Evolutionary conservation across 2,888 invertebrate species (phyloP).

Genomic region (Nomada fabriciana): DNA sequence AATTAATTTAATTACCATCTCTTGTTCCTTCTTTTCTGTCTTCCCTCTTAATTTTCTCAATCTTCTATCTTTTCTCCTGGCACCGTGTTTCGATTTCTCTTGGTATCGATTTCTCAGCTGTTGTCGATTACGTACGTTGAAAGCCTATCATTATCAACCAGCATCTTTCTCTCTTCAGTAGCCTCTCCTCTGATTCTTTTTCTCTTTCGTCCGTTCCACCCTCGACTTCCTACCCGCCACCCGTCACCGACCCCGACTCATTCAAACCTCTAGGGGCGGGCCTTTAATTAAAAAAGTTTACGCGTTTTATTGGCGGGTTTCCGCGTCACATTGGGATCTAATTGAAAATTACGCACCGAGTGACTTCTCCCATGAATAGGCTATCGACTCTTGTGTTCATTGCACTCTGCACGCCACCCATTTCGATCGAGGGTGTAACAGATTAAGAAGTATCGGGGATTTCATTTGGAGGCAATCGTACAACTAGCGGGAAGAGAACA

Average conservation of each 20-base stretch:
- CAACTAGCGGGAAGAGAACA: neutral
- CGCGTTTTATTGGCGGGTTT: conserved; percentile 72
- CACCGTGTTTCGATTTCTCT: neutral
- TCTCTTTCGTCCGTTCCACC: conserved; percentile 19
- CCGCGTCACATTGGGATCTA: conserved; percentile 67
- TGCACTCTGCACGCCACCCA: neutral
- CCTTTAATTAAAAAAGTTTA: conserved; percentile 81
- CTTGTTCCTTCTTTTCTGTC: too few species aligned
- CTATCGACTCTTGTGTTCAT: conserved; percentile 24
- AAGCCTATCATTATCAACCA: conserved; percentile 12
- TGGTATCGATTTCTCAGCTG: neutral
- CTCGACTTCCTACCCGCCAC: conserved; percentile 30
- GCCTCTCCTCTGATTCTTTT: neutral
- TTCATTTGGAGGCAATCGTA: conserved; percentile 8
- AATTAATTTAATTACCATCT: too few species aligned
- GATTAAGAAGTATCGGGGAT: neutral
- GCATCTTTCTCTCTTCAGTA: conserved; percentile 17
- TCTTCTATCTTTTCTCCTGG: too few species aligned
- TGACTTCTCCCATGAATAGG: conserved; percentile 45
- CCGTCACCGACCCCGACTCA: conserved; percentile 71
- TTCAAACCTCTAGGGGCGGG: conserved; percentile 75
- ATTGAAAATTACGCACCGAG: conserved; percentile 73
- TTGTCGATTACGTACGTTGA: conserved; percentile 19
- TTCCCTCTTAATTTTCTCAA: too few species aligned
- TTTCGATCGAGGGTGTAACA: too few species aligned